phyloP scores from a whole-genome alignment of 2,888 invertebrate species.

The Ligdia adustata region DNA sequence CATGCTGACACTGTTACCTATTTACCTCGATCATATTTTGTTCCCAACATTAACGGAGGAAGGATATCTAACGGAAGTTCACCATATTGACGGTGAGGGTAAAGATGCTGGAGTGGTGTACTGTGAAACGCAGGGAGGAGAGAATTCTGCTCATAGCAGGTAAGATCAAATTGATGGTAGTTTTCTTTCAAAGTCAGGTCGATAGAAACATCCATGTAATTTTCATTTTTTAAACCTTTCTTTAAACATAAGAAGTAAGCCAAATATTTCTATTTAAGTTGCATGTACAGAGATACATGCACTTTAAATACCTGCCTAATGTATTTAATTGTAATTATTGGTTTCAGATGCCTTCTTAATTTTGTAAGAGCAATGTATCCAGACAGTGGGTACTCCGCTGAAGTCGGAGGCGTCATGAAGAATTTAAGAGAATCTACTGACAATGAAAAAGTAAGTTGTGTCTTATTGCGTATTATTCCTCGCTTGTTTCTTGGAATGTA shows the following conservation, averaged over 20 bases:
- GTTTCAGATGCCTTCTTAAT: slow-evolving; percentile 84
- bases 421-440: slow-evolving; percentile 92
- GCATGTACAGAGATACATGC: too few relatives aligned
- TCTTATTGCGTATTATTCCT: too few relatives aligned
- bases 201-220: too few relatives aligned
- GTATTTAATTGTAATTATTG: too few relatives aligned
- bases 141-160: slow-evolving; percentile 90
- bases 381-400: slow-evolving; percentile 91
- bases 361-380: slow-evolving; percentile 90
- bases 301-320: too few relatives aligned
- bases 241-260: too few relatives aligned
- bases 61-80: slow-evolving; percentile 94
- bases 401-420: slow-evolving; percentile 93
- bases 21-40: slow-evolving; percentile 95
- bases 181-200: too few relatives aligned
- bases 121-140: slow-evolving; percentile 96
- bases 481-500: too few relatives aligned
- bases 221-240: too few relatives aligned
- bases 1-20: slow-evolving; percentile 93
- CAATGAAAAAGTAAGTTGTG: slow-evolving; percentile 89
- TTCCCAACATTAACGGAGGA: slow-evolving; percentile 92
- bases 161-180: too few relatives aligned
- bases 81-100: slow-evolving; percentile 94
- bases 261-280: too few relatives aligned
- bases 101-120: slow-evolving; percentile 98